Evolutionary conservation across 2,113 vertebrate genomes (phyloP), one percentile per base, ranked within the genome.

Genomic region (Eulemur macaco): DNA sequence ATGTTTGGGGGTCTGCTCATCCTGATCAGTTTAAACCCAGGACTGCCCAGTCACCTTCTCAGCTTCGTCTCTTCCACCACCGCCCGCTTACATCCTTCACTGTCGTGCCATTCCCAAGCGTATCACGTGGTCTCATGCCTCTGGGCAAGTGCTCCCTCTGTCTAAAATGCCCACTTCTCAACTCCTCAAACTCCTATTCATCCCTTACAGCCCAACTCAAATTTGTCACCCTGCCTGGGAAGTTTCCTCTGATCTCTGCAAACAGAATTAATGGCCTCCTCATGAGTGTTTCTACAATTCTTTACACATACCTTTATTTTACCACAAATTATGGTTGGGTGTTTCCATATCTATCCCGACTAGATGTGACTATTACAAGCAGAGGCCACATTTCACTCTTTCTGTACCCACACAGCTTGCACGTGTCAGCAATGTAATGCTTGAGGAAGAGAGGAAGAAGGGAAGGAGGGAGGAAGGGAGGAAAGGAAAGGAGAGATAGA

Each of bases 91-190:
- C 54, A 18, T 9, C 86, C 47, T 45, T 73, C 39, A 3, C 31
- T 25, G 8, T 37, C 27, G 23, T 1, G 60, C 54, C 60, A 17
- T 52, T 56, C 60, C 85, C 52, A n/a, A 89, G 47, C n/a, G 39
- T 0, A 13, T n/a, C 21, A 21, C 1, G 50, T 23, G 77, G 25
- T 45, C 39, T 52, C 50, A 17, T 0, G 13, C 63, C 54, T 90
- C 34, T 23, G 68, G 21, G 56, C 76, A 50, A 34, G 54, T 37
- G 80, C 6, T 45, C 23, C 64, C 50, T 87, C 50, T 58, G 73
- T 52, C 86, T 63, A 31, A 77, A 66, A 80, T 34, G 29, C 97
- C 74, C 98, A 94, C 92, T 84, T 94, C 99, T 94, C 17, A 80
- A 96, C 89, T 85, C 96, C 98, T 95, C 11, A 89, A 95, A 92